Evolutionary conservation across 2,888 invertebrate genomes (phyloP).

Genomic region (Drosophila rellima): DNA sequence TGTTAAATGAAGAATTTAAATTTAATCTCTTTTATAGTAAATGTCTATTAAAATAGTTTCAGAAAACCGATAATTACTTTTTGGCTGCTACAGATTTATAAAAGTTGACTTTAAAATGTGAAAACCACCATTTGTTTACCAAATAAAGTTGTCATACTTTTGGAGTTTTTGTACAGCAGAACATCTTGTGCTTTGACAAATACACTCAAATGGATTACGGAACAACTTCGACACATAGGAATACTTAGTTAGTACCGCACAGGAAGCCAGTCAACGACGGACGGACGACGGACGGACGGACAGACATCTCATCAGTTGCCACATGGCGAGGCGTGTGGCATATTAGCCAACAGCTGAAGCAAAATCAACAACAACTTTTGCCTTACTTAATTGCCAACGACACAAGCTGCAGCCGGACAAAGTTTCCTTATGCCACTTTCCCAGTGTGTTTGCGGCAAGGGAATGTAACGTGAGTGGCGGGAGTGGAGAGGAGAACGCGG

Average conservation of each 20-base stretch:
- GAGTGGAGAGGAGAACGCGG: neutral
- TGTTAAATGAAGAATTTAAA: no score
- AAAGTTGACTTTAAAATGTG: neutral
- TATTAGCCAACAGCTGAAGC: constrained; percentile 33
- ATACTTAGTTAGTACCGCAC: constrained; percentile 23
- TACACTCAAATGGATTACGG: constrained; percentile 15
- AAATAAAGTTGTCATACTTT: neutral
- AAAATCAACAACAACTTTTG: constrained; percentile 42
- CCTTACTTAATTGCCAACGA: constrained; percentile 59
- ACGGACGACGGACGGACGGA: constrained; percentile 22
- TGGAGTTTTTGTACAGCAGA: constrained; percentile 12
- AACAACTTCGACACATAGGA: constrained; percentile 21
- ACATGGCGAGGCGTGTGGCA: constrained; percentile 37
- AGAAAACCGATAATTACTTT: neutral
- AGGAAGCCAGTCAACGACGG: no score
- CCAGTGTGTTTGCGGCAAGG: constrained; percentile 23
- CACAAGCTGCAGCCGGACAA: constrained; percentile 45
- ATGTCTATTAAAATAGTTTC: neutral
- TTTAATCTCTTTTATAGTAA: no score
- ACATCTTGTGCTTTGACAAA: constrained; percentile 10
- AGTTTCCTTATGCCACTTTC: constrained; percentile 58
- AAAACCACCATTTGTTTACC: neutral
- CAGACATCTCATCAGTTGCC: constrained; percentile 24
- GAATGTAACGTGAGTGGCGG: neutral
- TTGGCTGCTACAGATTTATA: neutral